Evolutionary conservation across 1,140 invertebrate genomes (phyloP), one percentile per base, ranked within the genome.

Genomic region (Drosophila azteca): DNA sequence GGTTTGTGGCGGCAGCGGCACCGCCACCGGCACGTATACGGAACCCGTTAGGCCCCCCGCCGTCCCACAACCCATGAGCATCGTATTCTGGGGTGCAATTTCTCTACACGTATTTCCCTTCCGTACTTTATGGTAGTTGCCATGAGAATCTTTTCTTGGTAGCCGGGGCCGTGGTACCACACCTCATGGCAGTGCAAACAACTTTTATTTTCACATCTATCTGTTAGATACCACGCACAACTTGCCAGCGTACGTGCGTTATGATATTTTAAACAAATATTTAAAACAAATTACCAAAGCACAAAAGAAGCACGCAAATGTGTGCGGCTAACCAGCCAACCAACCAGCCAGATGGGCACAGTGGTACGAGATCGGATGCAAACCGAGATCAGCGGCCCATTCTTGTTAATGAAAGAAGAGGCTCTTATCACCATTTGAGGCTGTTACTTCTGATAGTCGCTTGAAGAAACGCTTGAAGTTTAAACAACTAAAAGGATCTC

Each of bases 191-290:
- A 61, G 54, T 50, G 61, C 69, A 87, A 85, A 81, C 82, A 82
- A 85, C 78, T 82, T 81, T 85, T 82, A 87, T 85, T 85, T 85
- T 85, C 82, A 85, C 82, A 85, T 85, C 44, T 85, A 85, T 85
- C 82, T 85, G 82, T 75, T 87, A 85, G 82, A 85, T 87, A 50
- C 82, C 82, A 87, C 82, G 82, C 87, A 85, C 82, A 67, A 69
- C 51, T 57, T 50, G 70, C 41, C 70, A 39, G 82, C 68, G 73
- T 81, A 87, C 82, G 82, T 85, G 82, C 77, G 82, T 87, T 85
- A 75, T 87, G 82, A 85, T 85, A 87, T 78, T 85, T 85, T 85
- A 82, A 79, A 70, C 82, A 87, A 85, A 85, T 85, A 85, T 82
- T 85, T 85, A 82, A 87, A 85, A 87, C 82, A 87, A 82, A 85